Evolutionary conservation across 2,888 invertebrate species (phyloP), one percentile per base, ranked within the genome.

Genomic region (Xylota sylvarum): DNA sequence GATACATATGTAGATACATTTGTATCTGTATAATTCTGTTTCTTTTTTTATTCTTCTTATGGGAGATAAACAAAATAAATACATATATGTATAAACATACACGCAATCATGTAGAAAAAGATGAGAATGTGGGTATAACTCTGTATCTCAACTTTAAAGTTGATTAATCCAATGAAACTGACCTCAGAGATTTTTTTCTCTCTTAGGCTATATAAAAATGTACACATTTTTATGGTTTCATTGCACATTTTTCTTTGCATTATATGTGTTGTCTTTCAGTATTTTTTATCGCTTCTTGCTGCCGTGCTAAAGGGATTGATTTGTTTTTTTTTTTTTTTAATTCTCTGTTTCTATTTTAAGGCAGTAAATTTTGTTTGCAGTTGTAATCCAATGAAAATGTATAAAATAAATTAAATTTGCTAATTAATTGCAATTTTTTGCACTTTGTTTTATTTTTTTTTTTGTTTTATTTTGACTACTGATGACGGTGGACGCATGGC

Each of bases 141-240:
- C 23, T 77, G 50, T 77, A 69, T 62, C 60, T 69, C 35, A 62
- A 67, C 58, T 65, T 35, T 6, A 30, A 52, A 60, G 74, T 67
- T 81, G 58, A 81, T 81, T 74, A 81, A 74, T 74, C 67, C 80
- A 69, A 74, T 74, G 60, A 81, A 81, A 81, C 80, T 74, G 80
- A 81, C 80, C 74, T 74, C 74, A 67, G 67, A 74, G 67, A 81
- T 74, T 67, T 80, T 48, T 65, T 80, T 17, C 35, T n/a, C 48
- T 48, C 35, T 17, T 55, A 30, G 46, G 14, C 17, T 30, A 1
- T 62, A 9, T 48, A 52, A 40, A 52, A 35, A 40, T 55, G 52
- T 58, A 50, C 48, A 67, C 80, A 80, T 60, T 80, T 80, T 5
- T 80, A 73, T 80, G 80, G 80, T 65, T 73, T 80, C 80, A 73